Evolutionary conservation across 35 echinoderm and acorn worm genomes (phyloP), one percentile per base, ranked within the genome.

Genomic region (Hemicentrotus pulcherrimus): DNA sequence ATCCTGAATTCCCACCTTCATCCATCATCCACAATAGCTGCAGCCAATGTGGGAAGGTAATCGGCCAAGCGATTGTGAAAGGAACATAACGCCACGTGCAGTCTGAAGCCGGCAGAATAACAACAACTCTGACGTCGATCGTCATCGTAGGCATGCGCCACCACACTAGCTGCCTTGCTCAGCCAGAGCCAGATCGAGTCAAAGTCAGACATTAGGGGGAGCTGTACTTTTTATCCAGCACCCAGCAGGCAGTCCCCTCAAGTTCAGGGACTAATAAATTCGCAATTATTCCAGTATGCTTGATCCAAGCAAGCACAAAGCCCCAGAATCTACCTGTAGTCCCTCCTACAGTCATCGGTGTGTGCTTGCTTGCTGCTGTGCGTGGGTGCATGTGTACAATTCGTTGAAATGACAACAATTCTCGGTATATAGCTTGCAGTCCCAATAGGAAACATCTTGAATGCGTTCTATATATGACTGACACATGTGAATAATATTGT

Each of bases 11-110:
- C 46, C 11, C 14, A 35, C 65, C 50, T 55, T 55, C 19, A 0
- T 78, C 65, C 22, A 30, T 0, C 2, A 28, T 78, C 65, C 65
- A 78, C 65, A 78, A 78, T 78, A 90, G 32, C 35, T 41, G 35
- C 88, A 47, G 88, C 0, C 88, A 90, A 90, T 90, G 88, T 90
- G 88, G 46, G 88, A 24, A 90, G 88, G 88, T 90, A 90, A 90
- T 90, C 88, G 19, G 88, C 32, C 88, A 90, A 47, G n/a, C 46
- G 32, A 33, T 19, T 33, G 12, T 41, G 88, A 90, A 90, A 90
- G 46, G 88, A 90, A 90, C 88, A 47, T 47, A n/a, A 30, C 88
- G 46, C 88, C 46, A 47, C 46, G 88, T 90, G 32, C 46, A 78
- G 22, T 78, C 65, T 78, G 65, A 28, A n/a, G 65, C 65, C 24